Conservation (phyloP, 2,797 vertebrate species). For the Florisuga fusca region DNA sequence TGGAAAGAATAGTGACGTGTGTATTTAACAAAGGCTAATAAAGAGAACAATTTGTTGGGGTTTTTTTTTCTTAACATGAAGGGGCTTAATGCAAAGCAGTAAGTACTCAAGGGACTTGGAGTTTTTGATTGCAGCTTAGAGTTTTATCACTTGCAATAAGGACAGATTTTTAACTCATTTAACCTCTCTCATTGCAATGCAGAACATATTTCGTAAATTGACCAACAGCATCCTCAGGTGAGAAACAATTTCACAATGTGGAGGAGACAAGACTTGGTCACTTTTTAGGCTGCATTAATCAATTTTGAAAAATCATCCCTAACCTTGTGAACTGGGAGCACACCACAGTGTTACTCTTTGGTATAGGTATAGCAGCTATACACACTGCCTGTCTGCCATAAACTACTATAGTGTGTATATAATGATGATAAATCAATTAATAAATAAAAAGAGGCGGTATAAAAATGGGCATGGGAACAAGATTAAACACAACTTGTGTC, state of each 20-base stretch:
- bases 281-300: not conserved
- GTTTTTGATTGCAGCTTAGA: not conserved
- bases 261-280: not conserved
- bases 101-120: accelerated
- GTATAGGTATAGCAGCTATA: not conserved
- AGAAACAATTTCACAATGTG: not conserved
- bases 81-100: not conserved
- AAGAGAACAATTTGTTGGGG: not conserved
- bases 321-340: not conserved
- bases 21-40: not conserved
- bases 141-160: not conserved
- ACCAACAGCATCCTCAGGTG: not conserved
- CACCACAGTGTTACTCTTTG: not conserved
- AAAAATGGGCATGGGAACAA: not conserved
- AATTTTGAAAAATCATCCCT: not conserved
- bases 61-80: not conserved
- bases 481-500: not conserved
- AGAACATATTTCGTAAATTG: not conserved
- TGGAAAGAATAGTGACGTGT: not conserved
- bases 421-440: not conserved
- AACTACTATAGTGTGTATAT: not conserved
- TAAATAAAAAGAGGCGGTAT: not conserved
- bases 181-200: not conserved
- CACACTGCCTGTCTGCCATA: conserved; percentile 1
- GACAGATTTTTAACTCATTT: not conserved